Conservation (phyloP, 2,797 vertebrate genomes). For the Prionace glauca region DNA sequence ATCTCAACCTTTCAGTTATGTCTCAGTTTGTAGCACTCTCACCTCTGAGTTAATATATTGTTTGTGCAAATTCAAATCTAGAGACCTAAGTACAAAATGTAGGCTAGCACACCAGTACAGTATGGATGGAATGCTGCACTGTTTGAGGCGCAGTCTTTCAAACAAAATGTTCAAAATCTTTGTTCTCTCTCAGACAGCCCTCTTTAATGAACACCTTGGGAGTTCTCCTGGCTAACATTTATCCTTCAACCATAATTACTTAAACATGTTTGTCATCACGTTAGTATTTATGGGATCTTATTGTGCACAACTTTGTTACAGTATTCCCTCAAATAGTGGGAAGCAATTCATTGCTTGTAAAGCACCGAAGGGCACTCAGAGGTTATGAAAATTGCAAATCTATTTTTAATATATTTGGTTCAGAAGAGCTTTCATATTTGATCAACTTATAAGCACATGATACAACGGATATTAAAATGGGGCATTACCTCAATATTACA, state of each 20-base stretch:
- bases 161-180: background rate
- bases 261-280: background rate
- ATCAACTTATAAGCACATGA: background rate
- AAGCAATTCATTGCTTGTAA: background rate
- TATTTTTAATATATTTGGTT: background rate
- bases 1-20: background rate
- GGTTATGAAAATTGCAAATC: background rate
- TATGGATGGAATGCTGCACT: background rate
- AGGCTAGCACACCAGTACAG: background rate
- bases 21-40: background rate
- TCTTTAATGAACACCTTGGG: background rate
- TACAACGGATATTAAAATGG: background rate
- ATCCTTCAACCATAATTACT: background rate
- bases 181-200: background rate
- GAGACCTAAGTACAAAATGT: background rate
- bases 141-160: background rate
- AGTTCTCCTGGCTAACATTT: background rate
- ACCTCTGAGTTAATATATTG: background rate
- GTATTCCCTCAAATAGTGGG: background rate
- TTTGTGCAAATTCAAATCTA: background rate
- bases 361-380: background rate
- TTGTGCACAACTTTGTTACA: background rate
- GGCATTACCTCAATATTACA: background rate
- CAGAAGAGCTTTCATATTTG: background rate
- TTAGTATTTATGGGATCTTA: background rate